Evolutionary conservation across 2,113 vertebrate genomes (phyloP).

Genomic region (Eolophus roseicapilla): DNA sequence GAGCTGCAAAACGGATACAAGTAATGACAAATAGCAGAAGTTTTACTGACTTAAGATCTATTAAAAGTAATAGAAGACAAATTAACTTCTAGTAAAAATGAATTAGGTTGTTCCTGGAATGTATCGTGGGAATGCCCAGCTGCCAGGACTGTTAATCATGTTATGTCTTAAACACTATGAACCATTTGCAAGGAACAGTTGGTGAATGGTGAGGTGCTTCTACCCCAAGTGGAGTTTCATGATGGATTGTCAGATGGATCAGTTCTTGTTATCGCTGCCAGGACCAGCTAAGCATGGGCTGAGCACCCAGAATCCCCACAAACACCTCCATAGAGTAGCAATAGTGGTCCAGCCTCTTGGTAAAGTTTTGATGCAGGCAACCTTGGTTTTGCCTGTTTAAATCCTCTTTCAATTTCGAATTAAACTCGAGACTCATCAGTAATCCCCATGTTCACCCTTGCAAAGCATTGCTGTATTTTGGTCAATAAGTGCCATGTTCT

Average conservation of each 20-base stretch:
- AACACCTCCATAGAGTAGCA: neutral
- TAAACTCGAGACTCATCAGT: neutral
- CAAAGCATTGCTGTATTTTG: neutral
- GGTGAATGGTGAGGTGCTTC: neutral
- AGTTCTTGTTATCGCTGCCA: neutral
- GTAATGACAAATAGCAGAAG: neutral
- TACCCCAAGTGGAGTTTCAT: neutral
- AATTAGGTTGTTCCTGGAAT: neutral
- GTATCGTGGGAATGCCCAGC: neutral
- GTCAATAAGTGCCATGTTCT: slow-evolving; percentile 2
- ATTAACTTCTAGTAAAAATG: neutral
- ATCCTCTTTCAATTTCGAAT: neutral
- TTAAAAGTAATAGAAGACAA: neutral
- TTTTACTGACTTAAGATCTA: neutral
- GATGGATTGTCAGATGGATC: neutral
- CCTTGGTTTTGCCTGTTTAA: neutral
- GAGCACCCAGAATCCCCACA: neutral
- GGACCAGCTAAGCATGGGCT: neutral
- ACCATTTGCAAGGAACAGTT: neutral
- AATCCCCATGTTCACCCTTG: neutral
- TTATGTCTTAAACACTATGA: neutral
- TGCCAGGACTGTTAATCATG: neutral
- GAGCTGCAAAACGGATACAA: neutral
- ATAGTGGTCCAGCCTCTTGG: neutral
- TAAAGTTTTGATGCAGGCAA: neutral